phyloP scores from a whole-genome alignment of 2,888 invertebrate genomes.

The Xanthorhoe spadicearia region DNA sequence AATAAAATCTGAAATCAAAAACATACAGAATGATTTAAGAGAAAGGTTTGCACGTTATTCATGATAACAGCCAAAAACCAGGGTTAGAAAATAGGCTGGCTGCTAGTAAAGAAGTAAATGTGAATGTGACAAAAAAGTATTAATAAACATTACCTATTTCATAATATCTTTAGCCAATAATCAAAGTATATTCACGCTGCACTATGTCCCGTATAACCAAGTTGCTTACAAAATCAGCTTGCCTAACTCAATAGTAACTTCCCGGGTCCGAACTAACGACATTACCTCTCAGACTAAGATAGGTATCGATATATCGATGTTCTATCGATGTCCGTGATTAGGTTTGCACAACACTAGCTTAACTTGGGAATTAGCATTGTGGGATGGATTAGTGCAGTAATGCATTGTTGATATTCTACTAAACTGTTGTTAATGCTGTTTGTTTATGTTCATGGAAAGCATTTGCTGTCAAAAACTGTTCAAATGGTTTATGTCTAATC shows the following conservation, averaged over 20 bases:
- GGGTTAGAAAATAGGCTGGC: too few relatives aligned
- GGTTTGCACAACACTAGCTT: constrained; percentile 29
- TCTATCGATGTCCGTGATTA: constrained; percentile 36
- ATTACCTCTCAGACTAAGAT: constrained; percentile 43
- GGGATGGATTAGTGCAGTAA: constrained; percentile 19
- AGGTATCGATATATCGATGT: constrained; percentile 28
- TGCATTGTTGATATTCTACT: constrained; percentile 4
- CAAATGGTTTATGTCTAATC: too few relatives aligned
- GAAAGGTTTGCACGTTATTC: too few relatives aligned
- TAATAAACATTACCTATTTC: not conserved
- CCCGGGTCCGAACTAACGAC: constrained; percentile 45
- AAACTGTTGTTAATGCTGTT: not conserved
- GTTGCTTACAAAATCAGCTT: constrained; percentile 35
- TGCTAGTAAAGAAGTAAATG: not conserved
- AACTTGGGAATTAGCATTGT: constrained; percentile 23
- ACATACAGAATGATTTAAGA: too few relatives aligned
- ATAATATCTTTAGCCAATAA: not conserved
- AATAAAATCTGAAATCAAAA: too few relatives aligned
- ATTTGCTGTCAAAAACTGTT: too few relatives aligned
- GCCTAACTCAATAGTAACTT: constrained; percentile 47
- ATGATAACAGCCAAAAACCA: too few relatives aligned
- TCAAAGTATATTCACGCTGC: constrained; percentile 18
- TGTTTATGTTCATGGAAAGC: not conserved
- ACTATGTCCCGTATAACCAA: constrained; percentile 28
- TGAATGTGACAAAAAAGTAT: not conserved